Evolutionary conservation across 1,140 invertebrate genomes (phyloP).

Genomic region (Temnothorax nylanderi): DNA sequence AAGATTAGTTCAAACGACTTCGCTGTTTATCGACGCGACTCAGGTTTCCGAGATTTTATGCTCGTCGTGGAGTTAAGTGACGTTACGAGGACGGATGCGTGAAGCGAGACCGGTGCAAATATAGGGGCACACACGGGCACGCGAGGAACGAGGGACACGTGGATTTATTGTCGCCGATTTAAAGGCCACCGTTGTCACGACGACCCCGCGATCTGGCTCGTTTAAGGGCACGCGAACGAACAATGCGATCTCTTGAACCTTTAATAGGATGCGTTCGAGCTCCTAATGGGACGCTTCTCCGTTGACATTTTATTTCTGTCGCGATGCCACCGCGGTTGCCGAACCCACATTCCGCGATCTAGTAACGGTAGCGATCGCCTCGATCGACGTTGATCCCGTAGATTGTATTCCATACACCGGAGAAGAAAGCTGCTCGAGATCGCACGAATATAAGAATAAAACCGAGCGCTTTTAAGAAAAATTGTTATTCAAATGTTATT

Average conservation of each 20-base stretch:
- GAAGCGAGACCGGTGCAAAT: background rate
- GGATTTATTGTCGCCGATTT: constrained; percentile 71
- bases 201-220: constrained; percentile 64
- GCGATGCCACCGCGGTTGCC: constrained; percentile 70
- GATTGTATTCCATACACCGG: background rate
- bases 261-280: constrained; percentile 80
- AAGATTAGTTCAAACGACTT: background rate
- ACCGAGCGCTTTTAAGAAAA: background rate
- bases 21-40: background rate
- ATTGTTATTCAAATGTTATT: background rate
- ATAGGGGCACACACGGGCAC: background rate
- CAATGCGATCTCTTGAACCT: constrained; percentile 80
- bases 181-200: constrained; percentile 82
- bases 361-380: constrained; percentile 63
- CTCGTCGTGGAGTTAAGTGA: background rate
- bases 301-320: constrained; percentile 78
- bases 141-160: background rate
- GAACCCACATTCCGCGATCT: constrained; percentile 80
- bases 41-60: background rate
- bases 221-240: constrained; percentile 73
- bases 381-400: constrained; percentile 13
- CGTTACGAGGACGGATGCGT: constrained; percentile 18
- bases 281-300: constrained; percentile 70
- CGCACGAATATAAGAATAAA: background rate
- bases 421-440: background rate